Base-by-base conservation (phyloP, 30 jellyfish, hydroid and myxozoan genomes). In the Pelagia noctiluca region DNA sequence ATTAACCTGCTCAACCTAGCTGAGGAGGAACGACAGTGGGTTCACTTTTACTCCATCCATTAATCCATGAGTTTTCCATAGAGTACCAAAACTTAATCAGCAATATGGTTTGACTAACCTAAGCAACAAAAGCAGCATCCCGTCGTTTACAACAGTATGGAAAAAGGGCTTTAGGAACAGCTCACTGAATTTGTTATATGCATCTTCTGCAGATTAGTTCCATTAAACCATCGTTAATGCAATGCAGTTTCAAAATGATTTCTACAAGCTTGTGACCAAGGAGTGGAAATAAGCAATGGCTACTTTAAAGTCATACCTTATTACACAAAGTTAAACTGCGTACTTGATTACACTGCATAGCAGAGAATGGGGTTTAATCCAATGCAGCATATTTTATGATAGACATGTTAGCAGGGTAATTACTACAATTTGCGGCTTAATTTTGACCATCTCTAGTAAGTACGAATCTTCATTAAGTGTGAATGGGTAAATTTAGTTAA, bases 91-190 rank as follows among this genome's bases (percentile, higher is more conserved):
- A 42, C 57, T 42, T 42, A 42, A 42, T 42, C 57, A 42, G 57
- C 57, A 42, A 42, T 42, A 42, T 42, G 57, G 57, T 42, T 42
- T 42, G 57, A 42, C 57, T 42, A 42, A 42, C 57, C 57, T 42
- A 42, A 42, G 16, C 16, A 16, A 42, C 57, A 16, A 16, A 16
- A 16, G 16, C 57, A 42, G 12, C 12, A 8, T 42, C 57, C 57
- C 57, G 57, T 42, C 16, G 57, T 42, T 42, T 42, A 42, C 57
- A 16, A 42, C 57, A 16, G 16, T 42, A 42, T 42, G 57, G 57
- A 42, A 42, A 42, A 8, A 8, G 12, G 57, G 57, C 57, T 42
- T 42, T 5, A 42, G 57, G 16, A 42, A 42, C 57, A 16, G 57
- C 57, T 16, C 16, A 16, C 57, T 42, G 57, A 42, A 42, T 42